Evolutionary conservation across 2,888 invertebrate species (phyloP).

Genomic region (Maniola hyperantus): DNA sequence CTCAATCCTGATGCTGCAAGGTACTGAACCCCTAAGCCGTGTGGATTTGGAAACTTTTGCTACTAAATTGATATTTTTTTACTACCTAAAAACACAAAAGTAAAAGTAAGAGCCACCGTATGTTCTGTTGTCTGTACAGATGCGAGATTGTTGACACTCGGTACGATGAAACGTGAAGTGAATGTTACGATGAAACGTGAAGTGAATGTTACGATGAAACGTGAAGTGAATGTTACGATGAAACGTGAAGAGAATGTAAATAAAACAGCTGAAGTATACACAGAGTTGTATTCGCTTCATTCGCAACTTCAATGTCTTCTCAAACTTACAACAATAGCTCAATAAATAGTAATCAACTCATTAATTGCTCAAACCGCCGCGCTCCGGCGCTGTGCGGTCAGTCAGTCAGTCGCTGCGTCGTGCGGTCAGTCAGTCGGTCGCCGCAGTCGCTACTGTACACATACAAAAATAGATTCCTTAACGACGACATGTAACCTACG

Average conservation of each 20-base stretch:
- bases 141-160: no score
- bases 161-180: no score
- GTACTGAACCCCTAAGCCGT: no score
- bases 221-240: neutral
- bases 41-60: no score
- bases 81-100: no score
- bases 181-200: no score
- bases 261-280: slow-evolving; percentile 27
- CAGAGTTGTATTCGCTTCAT: slow-evolving; percentile 39
- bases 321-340: slow-evolving; percentile 61
- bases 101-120: no score
- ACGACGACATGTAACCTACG: slow-evolving; percentile 59
- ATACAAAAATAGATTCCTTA: slow-evolving; percentile 78
- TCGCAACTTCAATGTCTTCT: slow-evolving; percentile 57
- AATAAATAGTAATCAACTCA: slow-evolving; percentile 57
- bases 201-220: neutral
- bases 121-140: no score
- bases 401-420: slow-evolving; percentile 41
- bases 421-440: slow-evolving; percentile 30
- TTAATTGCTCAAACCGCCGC: slow-evolving; percentile 42
- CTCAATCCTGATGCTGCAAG: no score
- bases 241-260: slow-evolving; percentile 10
- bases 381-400: neutral
- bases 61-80: no score
- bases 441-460: slow-evolving; percentile 44